Percentiles rank a stretch among this genome's conserved stretches.
phyloP scores from a whole-genome alignment of 2,797 vertebrate genomes.

The Lepus oiostolus region DNA sequence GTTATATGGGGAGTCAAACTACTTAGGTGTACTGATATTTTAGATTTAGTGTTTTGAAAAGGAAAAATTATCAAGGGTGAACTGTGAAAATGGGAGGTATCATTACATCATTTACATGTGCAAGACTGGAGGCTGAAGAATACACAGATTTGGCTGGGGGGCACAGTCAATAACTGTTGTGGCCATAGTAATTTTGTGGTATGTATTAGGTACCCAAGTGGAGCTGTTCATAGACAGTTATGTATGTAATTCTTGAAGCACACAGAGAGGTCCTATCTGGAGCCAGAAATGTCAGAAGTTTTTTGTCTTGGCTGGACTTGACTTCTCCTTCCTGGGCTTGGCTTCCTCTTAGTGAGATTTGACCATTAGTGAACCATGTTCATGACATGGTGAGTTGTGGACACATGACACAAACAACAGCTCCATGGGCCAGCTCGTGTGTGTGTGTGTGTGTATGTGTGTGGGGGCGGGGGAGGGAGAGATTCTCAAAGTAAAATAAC shows the following conservation, averaged over 20 bases:
- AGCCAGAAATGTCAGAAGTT: not conserved
- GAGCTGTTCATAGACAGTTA: not conserved
- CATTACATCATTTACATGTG: not conserved
- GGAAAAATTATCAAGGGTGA: not conserved
- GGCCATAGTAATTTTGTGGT: not conserved
- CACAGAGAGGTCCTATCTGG: not conserved
- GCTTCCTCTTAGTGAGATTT: not conserved
- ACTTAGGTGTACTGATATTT: not conserved
- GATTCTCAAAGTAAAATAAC: not conserved
- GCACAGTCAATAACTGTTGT: not conserved
- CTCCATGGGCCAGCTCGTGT: not conserved
- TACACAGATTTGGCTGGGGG: not conserved
- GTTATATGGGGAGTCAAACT: not conserved
- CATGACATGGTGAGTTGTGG: not conserved
- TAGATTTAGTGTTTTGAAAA: not conserved
- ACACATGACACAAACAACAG: not conserved
- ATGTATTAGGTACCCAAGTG: not conserved
- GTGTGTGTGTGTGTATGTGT: not conserved
- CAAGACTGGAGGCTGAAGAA: not conserved
- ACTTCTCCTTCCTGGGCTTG: not conserved
- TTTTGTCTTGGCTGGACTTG: not conserved
- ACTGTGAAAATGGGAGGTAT: not conserved
- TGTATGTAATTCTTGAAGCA: not conserved
- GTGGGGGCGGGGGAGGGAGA: too few relatives aligned
- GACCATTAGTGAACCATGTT: not conserved